phyloP scores from a whole-genome alignment of 1,140 invertebrate species.

The Aphelinus certus region DNA sequence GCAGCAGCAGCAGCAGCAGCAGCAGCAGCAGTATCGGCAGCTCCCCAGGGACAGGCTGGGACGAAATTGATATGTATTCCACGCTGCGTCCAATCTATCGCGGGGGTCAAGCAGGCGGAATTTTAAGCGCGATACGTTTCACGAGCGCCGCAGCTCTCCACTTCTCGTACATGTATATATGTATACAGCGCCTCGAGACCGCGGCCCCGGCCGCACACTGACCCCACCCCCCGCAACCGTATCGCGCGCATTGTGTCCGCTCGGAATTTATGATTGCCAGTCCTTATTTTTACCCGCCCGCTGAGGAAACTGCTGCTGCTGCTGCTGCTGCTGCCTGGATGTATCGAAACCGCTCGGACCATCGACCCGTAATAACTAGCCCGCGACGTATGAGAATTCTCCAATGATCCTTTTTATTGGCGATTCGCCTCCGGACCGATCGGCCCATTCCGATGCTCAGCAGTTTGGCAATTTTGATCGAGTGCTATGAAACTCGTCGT shows the following conservation, averaged over 20 bases:
- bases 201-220: not conserved
- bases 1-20: slow-evolving; percentile 25
- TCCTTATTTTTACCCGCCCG: not conserved
- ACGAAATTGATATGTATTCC: slow-evolving; percentile 68
- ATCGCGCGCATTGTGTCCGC: slow-evolving; percentile 28
- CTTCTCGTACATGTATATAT: slow-evolving; percentile 3
- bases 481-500: too few species aligned
- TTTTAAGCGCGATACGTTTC: slow-evolving; percentile 61
- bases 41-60: slow-evolving; percentile 56
- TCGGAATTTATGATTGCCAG: slow-evolving; percentile 37
- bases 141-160: slow-evolving; percentile 27
- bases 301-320: not conserved
- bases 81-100: slow-evolving; percentile 65
- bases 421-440: slow-evolving; percentile 14
- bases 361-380: not conserved
- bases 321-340: not conserved
- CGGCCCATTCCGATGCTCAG: too few species aligned
- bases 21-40: slow-evolving; percentile 26
- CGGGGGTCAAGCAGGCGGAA: slow-evolving; percentile 65
- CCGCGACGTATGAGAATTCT: slow-evolving; percentile 27
- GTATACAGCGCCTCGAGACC: not conserved
- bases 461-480: too few species aligned
- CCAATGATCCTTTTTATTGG: slow-evolving; percentile 11
- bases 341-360: slow-evolving; percentile 3
- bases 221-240: not conserved